Evolutionary conservation across 2,797 vertebrate species (phyloP).

Genomic region (Takifugu ocellatus): DNA sequence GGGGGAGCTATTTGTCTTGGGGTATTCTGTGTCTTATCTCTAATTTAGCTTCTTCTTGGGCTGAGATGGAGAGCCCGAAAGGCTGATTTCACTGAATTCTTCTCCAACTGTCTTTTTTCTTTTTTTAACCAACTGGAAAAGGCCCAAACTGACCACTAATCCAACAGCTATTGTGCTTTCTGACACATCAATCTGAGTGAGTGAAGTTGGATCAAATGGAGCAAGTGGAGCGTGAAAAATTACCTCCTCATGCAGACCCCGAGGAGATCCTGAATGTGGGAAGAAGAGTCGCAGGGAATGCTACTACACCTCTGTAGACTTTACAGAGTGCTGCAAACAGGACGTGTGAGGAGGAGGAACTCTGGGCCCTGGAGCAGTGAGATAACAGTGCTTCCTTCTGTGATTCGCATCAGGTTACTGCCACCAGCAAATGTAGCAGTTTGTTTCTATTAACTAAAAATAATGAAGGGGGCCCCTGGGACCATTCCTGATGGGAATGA

Average conservation of each 20-base stretch:
- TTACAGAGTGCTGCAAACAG: too few relatives aligned
- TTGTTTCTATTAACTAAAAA: too few relatives aligned
- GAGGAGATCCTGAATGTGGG: too few relatives aligned
- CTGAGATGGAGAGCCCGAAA: slow-evolving; percentile 10
- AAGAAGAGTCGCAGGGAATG: too few relatives aligned
- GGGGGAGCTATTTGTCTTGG: slow-evolving; percentile 6
- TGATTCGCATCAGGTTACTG: too few relatives aligned
- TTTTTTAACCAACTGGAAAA: slow-evolving; percentile 24
- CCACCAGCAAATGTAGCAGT: too few relatives aligned
- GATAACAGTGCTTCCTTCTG: too few relatives aligned
- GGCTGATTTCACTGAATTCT: slow-evolving; percentile 23
- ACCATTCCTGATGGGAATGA: too few relatives aligned
- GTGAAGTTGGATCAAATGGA: slow-evolving; percentile 42
- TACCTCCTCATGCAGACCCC: slow-evolving; percentile 29
- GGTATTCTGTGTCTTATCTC: slow-evolving; percentile 30
- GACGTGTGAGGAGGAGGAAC: too few relatives aligned
- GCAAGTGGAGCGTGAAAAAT: slow-evolving; percentile 32
- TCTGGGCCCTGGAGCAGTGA: too few relatives aligned
- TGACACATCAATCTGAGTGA: slow-evolving; percentile 54
- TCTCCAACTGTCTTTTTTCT: slow-evolving; percentile 5
- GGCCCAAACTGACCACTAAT: slow-evolving; percentile 37
- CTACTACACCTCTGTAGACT: too few relatives aligned
- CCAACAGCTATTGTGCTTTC: slow-evolving; percentile 46
- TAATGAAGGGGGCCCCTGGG: too few relatives aligned
- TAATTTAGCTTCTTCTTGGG: slow-evolving; percentile 13